Evolutionary conservation across 2,797 vertebrate genomes (phyloP).

Genomic region (Parambassis ranga): DNA sequence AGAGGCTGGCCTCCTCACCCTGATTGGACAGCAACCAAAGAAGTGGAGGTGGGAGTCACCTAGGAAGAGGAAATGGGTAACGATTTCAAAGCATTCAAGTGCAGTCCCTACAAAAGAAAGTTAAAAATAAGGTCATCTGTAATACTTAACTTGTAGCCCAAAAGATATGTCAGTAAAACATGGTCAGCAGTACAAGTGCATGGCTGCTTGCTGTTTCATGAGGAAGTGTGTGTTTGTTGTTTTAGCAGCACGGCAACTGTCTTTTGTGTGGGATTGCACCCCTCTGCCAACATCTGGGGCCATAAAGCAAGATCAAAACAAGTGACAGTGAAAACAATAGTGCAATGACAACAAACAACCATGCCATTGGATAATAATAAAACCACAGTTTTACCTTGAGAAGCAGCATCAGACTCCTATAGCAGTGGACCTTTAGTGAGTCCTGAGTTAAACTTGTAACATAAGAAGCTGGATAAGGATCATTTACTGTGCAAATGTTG

Average conservation of each 20-base stretch:
- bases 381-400: constrained; percentile 33
- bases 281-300: constrained; percentile 72
- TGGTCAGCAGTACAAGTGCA: background rate
- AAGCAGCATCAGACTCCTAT: background rate
- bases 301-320: constrained; percentile 69
- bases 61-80: constrained; percentile 6
- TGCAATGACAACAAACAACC: constrained; percentile 65
- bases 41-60: constrained; percentile 22
- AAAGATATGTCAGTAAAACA: background rate
- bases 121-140: background rate
- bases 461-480: background rate
- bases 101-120: background rate
- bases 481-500: background rate
- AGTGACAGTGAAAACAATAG: constrained; percentile 62
- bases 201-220: constrained; percentile 6
- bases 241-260: constrained; percentile 36
- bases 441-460: constrained; percentile 27
- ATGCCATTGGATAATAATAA: constrained; percentile 41
- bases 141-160: background rate
- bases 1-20: constrained; percentile 27
- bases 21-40: constrained; percentile 2
- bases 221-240: constrained; percentile 52
- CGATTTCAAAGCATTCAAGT: background rate
- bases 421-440: background rate
- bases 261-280: constrained; percentile 58